Base-by-base conservation (phyloP, 2,797 vertebrate species). In the Phoxinus dragarum region DNA sequence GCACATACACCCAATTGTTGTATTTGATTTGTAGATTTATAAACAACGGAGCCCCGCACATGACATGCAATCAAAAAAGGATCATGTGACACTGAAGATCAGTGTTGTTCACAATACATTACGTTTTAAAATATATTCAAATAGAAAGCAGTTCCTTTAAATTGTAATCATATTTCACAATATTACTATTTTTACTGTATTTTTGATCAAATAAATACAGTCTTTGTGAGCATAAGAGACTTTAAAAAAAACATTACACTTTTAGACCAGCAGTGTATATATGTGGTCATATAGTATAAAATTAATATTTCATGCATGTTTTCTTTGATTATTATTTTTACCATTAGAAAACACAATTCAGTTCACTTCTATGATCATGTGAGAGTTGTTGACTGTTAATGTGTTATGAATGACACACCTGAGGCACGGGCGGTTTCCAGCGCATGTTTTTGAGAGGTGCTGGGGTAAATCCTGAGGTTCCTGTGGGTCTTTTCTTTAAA, bases 371-470 rank as follows among this genome's bases (percentile, higher is more conserved):
- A 23, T 3, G 9, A 34, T 74, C 27, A 19, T 34, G 34, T 38
- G 21, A 16, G 27, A 23, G 64, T n/a, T 79, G 3, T n/a, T 54
- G 66, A 54, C 31, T 36, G 36, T 64, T 64, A 16, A 64, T 14
- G 12, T 5, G 27, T 64, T 56, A 40, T 8, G 12, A 68, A 10
- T 71, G 76, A 69, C 89, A 49, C 87, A 99, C 98, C 97, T 98
- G 97, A 16, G 97, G 95, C 3, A 96, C 94, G 0, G 97, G 96
- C 0, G 98, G 97, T 81, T 96, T 97, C 98, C 98, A 99, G 73
- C 98, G 96, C 84, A 98, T 92, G 93, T 99, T 99, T 85, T 96
- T 98, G 69, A 99, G 92, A 0, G 97, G 98, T 11, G 97, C 97
- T 0, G 97, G 96, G 0, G 95, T 93, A 10, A 97, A 97, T 90